Percentiles rank a stretch among this genome's conserved stretches.
Conservation (phyloP, 1,140 invertebrate genomes). For the Akabosia matsudoensis region DNA sequence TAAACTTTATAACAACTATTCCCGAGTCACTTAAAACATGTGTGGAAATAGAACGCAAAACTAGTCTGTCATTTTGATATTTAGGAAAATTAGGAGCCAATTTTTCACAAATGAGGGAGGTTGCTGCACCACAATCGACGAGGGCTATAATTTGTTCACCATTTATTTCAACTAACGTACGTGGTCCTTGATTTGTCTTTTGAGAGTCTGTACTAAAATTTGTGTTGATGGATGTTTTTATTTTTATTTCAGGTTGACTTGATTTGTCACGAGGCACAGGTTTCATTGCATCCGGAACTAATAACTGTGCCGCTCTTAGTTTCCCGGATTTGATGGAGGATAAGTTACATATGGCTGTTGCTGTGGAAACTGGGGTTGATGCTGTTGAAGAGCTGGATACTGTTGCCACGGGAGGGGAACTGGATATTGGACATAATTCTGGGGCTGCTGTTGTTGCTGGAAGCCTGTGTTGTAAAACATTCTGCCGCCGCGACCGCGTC, state of each 20-base stretch:
- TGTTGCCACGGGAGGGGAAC: background rate
- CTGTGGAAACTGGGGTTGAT: background rate
- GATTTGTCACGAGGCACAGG: background rate
- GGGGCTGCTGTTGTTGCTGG: background rate
- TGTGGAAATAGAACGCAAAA: background rate
- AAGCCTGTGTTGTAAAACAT: background rate
- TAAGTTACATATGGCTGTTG: background rate
- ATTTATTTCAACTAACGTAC: background rate
- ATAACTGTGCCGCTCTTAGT: background rate
- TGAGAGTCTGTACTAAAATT: background rate
- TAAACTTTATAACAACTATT: background rate
- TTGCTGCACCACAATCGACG: background rate
- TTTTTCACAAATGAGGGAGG: background rate
- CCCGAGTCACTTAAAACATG: background rate
- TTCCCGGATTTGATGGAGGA: background rate
- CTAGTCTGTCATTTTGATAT: background rate
- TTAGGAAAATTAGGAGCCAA: background rate
- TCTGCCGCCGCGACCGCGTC: background rate
- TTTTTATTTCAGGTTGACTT: background rate
- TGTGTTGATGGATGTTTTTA: background rate
- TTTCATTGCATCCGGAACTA: background rate
- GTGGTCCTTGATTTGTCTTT: background rate
- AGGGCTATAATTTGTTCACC: background rate
- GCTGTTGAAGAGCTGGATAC: background rate
- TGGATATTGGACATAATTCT: too few species aligned